Percentiles rank a stretch among this genome's conserved stretches.
These are phyloP conservation scores for Pardosa pseudoannulata DNA, from an alignment of 2,888 invertebrate genomes.

Conservation along the genomic window DNA sequence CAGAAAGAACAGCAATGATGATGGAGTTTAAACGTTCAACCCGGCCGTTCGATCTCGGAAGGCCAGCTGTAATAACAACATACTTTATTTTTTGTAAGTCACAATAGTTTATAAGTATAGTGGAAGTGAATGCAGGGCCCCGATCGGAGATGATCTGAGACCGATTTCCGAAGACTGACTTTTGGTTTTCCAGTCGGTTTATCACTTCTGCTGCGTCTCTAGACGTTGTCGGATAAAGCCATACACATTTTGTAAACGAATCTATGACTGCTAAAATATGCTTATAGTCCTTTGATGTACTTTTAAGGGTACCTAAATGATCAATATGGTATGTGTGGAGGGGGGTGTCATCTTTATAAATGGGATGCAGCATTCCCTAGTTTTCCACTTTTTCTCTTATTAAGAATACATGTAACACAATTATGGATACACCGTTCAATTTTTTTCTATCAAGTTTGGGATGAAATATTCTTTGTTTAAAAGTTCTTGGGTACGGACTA, in stretches of 20 bases:
- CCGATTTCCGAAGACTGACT: conserved; percentile 9
- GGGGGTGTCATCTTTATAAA: neutral
- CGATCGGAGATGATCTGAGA: neutral
- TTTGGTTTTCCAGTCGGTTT: neutral
- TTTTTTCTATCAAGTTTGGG: neutral
- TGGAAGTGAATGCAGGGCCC: conserved; percentile 6
- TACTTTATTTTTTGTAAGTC: neutral
- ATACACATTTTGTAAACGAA: neutral
- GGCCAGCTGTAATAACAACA: neutral
- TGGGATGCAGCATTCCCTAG: neutral
- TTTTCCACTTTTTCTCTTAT: neutral
- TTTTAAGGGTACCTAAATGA: neutral
- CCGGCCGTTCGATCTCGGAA: conserved; percentile 13
- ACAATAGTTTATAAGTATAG: neutral
- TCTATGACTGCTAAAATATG: neutral
- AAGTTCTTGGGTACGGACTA: neutral
- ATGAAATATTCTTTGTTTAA: conserved; percentile 1
- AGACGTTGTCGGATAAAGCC: conserved; percentile 7
- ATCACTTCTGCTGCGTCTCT: conserved; percentile 10
- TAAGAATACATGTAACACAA: neutral
- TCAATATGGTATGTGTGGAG: neutral
- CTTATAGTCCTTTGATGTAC: neutral
- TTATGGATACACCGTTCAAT: neutral
- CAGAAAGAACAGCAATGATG: neutral
- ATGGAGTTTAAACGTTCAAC: conserved; percentile 1